phyloP scores from a whole-genome alignment of 2,888 invertebrate species.

The Bombylius discolor region DNA sequence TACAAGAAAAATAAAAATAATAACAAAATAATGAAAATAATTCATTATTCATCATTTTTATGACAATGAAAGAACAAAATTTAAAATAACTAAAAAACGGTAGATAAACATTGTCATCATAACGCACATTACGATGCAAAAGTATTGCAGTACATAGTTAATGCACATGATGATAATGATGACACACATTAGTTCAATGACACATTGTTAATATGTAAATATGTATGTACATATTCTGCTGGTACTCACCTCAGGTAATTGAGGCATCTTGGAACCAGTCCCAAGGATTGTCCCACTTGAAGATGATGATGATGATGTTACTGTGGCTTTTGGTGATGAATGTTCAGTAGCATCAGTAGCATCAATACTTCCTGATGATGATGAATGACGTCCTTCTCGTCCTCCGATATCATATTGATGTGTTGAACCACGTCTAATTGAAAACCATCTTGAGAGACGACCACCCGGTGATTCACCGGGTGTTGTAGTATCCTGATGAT shows the following conservation, averaged over 20 bases:
- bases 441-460: conserved; percentile 77
- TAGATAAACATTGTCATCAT: too few relatives aligned
- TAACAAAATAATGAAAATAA: not conserved
- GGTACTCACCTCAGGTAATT: conserved; percentile 57
- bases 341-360: conserved; percentile 20
- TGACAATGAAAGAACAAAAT: too few relatives aligned
- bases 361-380: conserved; percentile 26
- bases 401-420: conserved; percentile 66
- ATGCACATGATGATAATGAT: too few relatives aligned
- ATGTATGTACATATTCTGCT: not conserved
- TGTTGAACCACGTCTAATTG: conserved; percentile 67
- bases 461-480: conserved; percentile 62
- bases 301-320: conserved; percentile 14
- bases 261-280: conserved; percentile 57
- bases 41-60: too few relatives aligned
- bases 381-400: conserved; percentile 33
- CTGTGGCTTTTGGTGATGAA: not conserved
- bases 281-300: not conserved
- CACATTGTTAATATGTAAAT: not conserved
- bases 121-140: not conserved
- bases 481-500: conserved; percentile 33
- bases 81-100: too few relatives aligned
- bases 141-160: too few relatives aligned
- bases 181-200: too few relatives aligned
- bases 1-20: not conserved